Conservation (phyloP, 1,140 invertebrate species). For the Sycophaga agraensis region DNA sequence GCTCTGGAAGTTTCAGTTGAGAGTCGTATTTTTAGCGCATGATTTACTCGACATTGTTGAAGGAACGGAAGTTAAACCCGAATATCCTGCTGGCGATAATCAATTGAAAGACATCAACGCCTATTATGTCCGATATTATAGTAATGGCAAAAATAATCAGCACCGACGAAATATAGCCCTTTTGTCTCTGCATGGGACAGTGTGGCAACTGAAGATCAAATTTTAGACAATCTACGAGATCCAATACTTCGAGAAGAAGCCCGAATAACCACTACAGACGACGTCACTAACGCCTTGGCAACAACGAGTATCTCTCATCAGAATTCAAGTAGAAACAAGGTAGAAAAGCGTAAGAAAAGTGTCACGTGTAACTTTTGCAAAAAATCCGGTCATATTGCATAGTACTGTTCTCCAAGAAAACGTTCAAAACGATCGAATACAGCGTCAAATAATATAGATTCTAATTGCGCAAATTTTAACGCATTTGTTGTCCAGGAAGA, state of each 20-base stretch:
- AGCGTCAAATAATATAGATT: too few relatives aligned
- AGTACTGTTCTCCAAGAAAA: too few relatives aligned
- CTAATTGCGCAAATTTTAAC: too few relatives aligned
- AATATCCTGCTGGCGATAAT: not conserved
- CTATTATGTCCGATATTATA: constrained; percentile 7
- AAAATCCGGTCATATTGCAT: too few relatives aligned
- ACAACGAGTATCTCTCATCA: not conserved
- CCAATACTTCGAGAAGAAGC: constrained; percentile 1
- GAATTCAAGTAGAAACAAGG: too few relatives aligned
- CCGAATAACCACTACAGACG: not conserved
- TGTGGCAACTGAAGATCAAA: constrained; percentile 6
- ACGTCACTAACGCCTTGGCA: not conserved
- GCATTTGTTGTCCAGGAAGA: too few relatives aligned
- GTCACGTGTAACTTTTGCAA: not conserved
- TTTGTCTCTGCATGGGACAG: constrained; percentile 22
- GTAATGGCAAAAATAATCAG: constrained; percentile 21
- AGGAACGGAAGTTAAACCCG: not conserved
- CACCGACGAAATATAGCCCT: constrained; percentile 10
- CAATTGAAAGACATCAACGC: constrained; percentile 28
- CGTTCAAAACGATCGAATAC: too few relatives aligned
- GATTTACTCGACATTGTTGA: too few relatives aligned
- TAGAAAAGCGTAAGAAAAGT: not conserved
- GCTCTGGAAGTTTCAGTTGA: too few relatives aligned
- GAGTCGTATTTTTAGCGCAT: too few relatives aligned
- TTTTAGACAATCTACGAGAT: constrained; percentile 1